Evolutionary conservation across 2,888 invertebrate genomes (phyloP), one percentile per base, ranked within the genome.

Genomic region (Keiferia lycopersicella): DNA sequence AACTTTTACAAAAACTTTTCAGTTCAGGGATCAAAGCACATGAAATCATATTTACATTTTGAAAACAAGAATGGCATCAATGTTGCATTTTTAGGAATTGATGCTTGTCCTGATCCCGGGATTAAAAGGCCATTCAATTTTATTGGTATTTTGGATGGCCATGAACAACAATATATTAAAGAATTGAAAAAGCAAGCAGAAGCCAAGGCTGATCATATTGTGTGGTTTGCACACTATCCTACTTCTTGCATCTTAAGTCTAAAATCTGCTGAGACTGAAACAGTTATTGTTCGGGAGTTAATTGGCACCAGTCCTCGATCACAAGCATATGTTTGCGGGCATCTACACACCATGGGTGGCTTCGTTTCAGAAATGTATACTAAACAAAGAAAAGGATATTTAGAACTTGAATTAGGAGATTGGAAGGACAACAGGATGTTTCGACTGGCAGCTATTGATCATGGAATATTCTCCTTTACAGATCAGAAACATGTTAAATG

Each of bases 371-470:
- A 94, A 69, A 98, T 98, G 98, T 97, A 98, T 79, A 96, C 97
- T 0, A 90, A 95, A 71, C 98, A 98, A 77, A 94, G 94, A 72
- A 93, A 93, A 67, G 98, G 98, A 4, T 96, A 94, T 78, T 88
- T 98, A 66, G 98, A 98, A 86, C 90, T 98, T 65, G 98, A 98
- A 87, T 87, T 98, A 63, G 97, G 95, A 10, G 98, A 98, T 88
- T 98, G 98, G 98, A 98, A 97, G 86, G 96, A 96, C 75, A 96
- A 96, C 78, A 93, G 98, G 89, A 93, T 96, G 96, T 97, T 93
- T 87, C 93, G 98, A 48, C 81, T 98, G 61, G 93, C 94, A 68
- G 97, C 96, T n/a, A 94, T 98, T 70, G 98, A 98, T 86, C 96
- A 98, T 83, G 98, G 97, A 57, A 88, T 97, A 70, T 95, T 98